Conservation (phyloP, 2,888 invertebrate species). For the Agriopis marginaria region DNA sequence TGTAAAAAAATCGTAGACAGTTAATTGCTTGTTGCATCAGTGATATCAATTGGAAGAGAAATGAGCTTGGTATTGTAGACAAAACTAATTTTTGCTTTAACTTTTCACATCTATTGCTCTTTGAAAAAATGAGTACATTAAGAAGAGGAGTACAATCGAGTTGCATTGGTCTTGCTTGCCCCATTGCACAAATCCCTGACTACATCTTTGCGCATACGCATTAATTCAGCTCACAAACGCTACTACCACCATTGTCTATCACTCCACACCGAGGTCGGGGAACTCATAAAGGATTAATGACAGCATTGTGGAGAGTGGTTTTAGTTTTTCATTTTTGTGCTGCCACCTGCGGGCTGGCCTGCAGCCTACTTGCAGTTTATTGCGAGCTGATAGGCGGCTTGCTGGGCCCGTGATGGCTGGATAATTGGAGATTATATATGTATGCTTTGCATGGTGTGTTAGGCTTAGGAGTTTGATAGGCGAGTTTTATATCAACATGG, state of each 20-base stretch:
- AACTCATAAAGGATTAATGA: constrained; percentile 84
- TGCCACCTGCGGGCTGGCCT: constrained; percentile 60
- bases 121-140: too few species aligned
- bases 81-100: too few species aligned
- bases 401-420: constrained; percentile 22
- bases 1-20: too few species aligned
- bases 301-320: constrained; percentile 73
- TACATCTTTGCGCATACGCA: constrained; percentile 62
- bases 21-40: too few species aligned
- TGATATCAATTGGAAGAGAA: neutral
- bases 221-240: constrained; percentile 82
- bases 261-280: constrained; percentile 72
- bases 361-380: constrained; percentile 53
- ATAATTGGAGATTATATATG: constrained; percentile 25
- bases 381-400: constrained; percentile 20
- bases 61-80: too few species aligned
- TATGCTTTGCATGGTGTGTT: neutral
- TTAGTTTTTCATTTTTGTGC: constrained; percentile 68
- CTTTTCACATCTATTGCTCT: neutral
- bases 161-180: neutral
- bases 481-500: neutral
- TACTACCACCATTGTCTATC: constrained; percentile 85
- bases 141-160: neutral
- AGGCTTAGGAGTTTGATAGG: constrained; percentile 3
- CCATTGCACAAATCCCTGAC: constrained; percentile 18